Evolutionary conservation across 2,113 vertebrate species (phyloP), one percentile per base, ranked within the genome.

Genomic region (rat (Rattus norvegicus)): DNA sequence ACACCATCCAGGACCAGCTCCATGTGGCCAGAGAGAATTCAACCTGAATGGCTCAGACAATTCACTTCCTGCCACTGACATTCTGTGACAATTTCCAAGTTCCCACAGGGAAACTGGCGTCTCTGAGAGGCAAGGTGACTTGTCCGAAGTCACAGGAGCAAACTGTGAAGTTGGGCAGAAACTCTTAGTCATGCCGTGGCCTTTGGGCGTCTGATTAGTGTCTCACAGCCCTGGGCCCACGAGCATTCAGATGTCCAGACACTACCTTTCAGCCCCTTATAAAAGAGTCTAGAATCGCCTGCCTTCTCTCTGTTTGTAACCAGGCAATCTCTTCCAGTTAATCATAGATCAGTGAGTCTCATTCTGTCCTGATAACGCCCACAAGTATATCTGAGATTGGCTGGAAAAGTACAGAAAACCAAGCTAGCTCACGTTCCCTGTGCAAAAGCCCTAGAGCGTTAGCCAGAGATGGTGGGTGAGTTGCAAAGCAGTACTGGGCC

Each of bases 281-380:
- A 36, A 89, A 96, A 88, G 69, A 94, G 95, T 54, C 84, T 10
- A 76, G 81, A 77, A 59, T 79, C 63, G 67, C 76, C 94, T 93
- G 91, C 94, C 87, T 89, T 80, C 77, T 75, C 76, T 92, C 30
- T 79, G 76, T 94, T 76, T 90, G 96, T 86, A 96, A 95, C 93
- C 95, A 97, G 88, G 80, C 96, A 85, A 63, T 95, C 96, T 95
- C 92, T 92, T 67, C 91, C 86, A 85, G 92, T 95, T 97, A 97
- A 97, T 97, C 97, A 96, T 52, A 97, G 96, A 85, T 81, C 95
- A 24, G 59, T 85, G 83, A 93, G 93, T 89, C 95, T 97, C 90
- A 59, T 88, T 96, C 95, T 96, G 96, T 97, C 92, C 97, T 2
- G 10, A 93, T 90, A 90, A 94, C 76, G 39, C 96, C 96, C 97